phyloP scores from a whole-genome alignment of 1,140 invertebrate genomes.

The Drosophila nebulosa region DNA sequence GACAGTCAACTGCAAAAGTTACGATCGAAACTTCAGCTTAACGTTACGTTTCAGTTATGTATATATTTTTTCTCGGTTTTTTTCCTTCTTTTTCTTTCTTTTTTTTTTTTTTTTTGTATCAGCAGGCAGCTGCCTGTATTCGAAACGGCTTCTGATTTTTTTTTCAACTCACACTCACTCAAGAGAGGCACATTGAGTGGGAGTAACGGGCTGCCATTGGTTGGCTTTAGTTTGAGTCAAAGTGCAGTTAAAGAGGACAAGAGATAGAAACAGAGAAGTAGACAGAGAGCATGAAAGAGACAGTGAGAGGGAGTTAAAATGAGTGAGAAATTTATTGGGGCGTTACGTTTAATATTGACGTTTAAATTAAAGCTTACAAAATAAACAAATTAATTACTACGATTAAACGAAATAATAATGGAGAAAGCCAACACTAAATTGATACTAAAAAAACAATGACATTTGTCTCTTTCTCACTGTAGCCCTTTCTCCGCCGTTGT shows the following conservation, averaged over 20 bases:
- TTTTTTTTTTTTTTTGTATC: constrained; percentile 31
- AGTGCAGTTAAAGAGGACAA: background rate
- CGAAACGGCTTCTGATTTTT: constrained; percentile 27
- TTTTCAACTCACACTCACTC: background rate
- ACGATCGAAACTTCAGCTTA: constrained; percentile 81
- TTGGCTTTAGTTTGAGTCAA: background rate
- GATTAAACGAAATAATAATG: background rate
- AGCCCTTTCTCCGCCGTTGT: constrained; percentile 13
- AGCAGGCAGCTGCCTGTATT: constrained; percentile 64
- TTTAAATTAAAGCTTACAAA: constrained; percentile 1
- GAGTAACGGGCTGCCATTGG: background rate
- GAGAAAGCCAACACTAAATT: background rate
- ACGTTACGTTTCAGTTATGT: constrained; percentile 53
- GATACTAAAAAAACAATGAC: background rate
- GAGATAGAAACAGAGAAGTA: background rate
- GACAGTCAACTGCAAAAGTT: constrained; percentile 81
- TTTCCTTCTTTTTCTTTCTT: constrained; percentile 9
- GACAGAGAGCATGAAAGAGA: background rate
- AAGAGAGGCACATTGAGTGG: background rate
- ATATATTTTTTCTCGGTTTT: background rate
- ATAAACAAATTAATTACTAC: background rate
- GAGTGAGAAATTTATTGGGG: background rate
- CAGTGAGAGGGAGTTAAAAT: background rate
- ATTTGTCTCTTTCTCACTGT: background rate
- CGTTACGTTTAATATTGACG: background rate